Base-by-base conservation (phyloP, 1,140 invertebrate genomes). In the Lutraria rhynchaena region DNA sequence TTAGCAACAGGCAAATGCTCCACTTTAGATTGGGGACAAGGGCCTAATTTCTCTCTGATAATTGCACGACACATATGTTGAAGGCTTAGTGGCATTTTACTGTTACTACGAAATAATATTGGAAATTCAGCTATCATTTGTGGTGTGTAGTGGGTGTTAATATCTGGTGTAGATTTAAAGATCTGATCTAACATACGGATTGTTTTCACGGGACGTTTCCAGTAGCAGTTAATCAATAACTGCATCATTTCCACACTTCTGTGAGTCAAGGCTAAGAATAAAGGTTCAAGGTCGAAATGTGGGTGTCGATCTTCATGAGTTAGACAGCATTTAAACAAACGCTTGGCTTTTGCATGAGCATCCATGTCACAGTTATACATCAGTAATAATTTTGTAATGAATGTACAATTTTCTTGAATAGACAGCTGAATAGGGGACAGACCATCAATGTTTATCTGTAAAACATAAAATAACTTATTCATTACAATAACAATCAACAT, bases 241-340 rank as follows among this genome's bases (percentile, higher is more conserved):
- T 87, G 76, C 41, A 92, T 83, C 65, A 91, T 83, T 60, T 89
- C 84, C 11, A 89, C 44, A 85, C 89, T 89, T 77, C 88, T 86
- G 70, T 90, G 89, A 41, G 88, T 89, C 51, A 91, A 57, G 27
- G 90, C 88, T 46, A 88, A 58, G 81, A 89, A 92, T 29, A 92
- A 57, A 13, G 91, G 91, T 65, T 91, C 88, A 31, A 92, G 81
- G 53, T 87, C 87, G 77, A 92, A 87, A 82, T 91, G 91, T 33
- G 91, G 91, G 81, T 92, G 91, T 17, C 81, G 31, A 70, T 92
- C 91, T 29, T 88, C 84, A 49, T 89, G 87, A 58, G 89, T 84
- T 11, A 87, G 49, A 82, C 90, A 92, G 49, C 91, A 92, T 41
- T 85, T 84, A 74, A 84, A 85, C 29, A 89, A 24, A 22, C 81